These are phyloP conservation scores for Palaemon carinicauda DNA, from an alignment of 1,140 invertebrate genomes.

Conservation along the genomic window DNA sequence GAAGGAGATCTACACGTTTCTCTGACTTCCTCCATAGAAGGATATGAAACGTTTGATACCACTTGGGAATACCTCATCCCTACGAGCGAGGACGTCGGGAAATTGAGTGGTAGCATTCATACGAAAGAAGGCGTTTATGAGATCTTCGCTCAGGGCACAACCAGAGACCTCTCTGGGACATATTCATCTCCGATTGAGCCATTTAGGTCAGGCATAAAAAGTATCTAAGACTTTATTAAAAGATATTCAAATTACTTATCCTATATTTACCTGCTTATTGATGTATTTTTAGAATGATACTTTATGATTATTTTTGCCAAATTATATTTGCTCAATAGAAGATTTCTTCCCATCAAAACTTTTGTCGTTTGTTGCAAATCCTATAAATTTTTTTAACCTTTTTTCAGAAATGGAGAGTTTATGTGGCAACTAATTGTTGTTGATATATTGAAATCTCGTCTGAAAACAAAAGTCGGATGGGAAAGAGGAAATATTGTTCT, in stretches of 20 bases:
- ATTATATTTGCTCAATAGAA: too few relatives aligned
- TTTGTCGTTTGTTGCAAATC: too few relatives aligned
- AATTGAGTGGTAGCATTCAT: neutral
- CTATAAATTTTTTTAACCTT: neutral
- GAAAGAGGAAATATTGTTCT: constrained; percentile 15
- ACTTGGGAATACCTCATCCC: constrained; percentile 18
- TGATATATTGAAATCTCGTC: constrained; percentile 31
- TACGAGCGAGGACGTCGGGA: neutral
- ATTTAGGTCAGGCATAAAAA: neutral
- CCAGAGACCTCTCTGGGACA: constrained; percentile 24
- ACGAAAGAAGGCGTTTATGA: constrained; percentile 16
- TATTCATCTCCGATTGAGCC: constrained; percentile 32
- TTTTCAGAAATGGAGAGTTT: constrained; percentile 23
- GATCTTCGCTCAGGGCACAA: neutral
- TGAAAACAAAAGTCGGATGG: constrained; percentile 22
- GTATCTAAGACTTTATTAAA: too few relatives aligned
- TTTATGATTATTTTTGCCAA: too few relatives aligned
- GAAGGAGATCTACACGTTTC: constrained; percentile 15
- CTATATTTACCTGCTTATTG: too few relatives aligned
- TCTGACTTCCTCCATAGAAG: constrained; percentile 12
- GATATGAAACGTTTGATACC: constrained; percentile 28
- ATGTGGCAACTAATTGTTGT: constrained; percentile 35
- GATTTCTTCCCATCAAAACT: too few relatives aligned
- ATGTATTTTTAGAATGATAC: too few relatives aligned
- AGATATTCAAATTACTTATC: too few relatives aligned